Base-by-base conservation (phyloP, 2,113 vertebrate genomes). In the Callorhinus ursinus region DNA sequence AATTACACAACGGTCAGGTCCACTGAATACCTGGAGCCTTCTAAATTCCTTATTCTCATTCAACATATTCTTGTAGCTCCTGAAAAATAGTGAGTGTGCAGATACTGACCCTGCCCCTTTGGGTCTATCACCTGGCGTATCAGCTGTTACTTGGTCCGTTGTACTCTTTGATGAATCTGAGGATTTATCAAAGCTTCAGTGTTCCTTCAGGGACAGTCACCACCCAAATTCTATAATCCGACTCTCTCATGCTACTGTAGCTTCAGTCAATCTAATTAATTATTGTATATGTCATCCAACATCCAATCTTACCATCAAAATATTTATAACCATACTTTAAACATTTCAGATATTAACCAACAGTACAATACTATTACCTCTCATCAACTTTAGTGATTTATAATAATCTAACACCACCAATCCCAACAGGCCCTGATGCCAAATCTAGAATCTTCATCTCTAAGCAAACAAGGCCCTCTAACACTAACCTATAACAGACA, bases 1-100 rank as follows among this genome's bases (percentile, higher is more conserved):
- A 53, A 93, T 79, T 53, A 53, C 11, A 42, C 53, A 63, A 36
- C 46, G 46, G 26, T 77, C 79, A 31, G 71, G n/a, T 80, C 26
- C 28, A 61, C 46, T 46, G 39, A 96, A 22, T n/a, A 7, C 16
- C 24, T 28, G n/a, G 12, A 72, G 33, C 2, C 42, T 93, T 80
- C 72, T 22, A 96, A 51, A 63, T 10, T 93, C 72, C 28, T 71
- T 93, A 71, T 72, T 95, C n/a, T 92, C 74, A 55, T 63, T 86
- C 8, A 53, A 42, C 26, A 63, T 7, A 72, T 87, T 79, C 71
- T 80, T 63, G 61, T 36, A 31, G 51, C 71, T 80, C 53, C 42
- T 33, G 13, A 61, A 84, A 93, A 71, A 80, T 0, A 85, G 53
- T 80, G 42, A 42, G 53, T 86, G 46, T 46, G 49, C n/a, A 94